phyloP scores from a whole-genome alignment of 2,888 invertebrate species.

The Acanthosepion lycidas region DNA sequence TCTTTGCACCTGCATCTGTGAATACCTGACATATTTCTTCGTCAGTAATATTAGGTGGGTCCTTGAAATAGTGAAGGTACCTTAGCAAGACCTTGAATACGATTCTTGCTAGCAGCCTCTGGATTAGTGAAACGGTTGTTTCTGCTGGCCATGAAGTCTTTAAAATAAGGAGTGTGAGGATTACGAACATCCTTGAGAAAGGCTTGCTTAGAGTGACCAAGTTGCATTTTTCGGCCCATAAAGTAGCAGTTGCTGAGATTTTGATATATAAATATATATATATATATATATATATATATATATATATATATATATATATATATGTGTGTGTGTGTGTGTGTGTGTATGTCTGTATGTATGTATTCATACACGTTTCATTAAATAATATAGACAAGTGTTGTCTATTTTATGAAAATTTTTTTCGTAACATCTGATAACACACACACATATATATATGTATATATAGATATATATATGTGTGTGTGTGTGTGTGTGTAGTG shows the following conservation, averaged over 20 bases:
- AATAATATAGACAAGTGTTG: too few species aligned
- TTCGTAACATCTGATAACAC: too few species aligned
- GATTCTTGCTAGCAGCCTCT: slow-evolving; percentile 96
- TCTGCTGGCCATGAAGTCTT: slow-evolving; percentile 96
- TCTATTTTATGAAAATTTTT: too few species aligned
- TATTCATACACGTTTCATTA: too few species aligned
- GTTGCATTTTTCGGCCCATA: slow-evolving; percentile 85
- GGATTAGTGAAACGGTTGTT: slow-evolving; percentile 97
- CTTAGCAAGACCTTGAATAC: slow-evolving; percentile 87
- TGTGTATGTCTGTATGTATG: too few species aligned
- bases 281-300: too few species aligned
- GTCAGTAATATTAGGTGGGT: slow-evolving; percentile 94
- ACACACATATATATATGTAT: too few species aligned
- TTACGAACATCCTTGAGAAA: slow-evolving; percentile 89
- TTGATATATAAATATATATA: slow-evolving; percentile 75
- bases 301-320: too few species aligned
- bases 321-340: too few species aligned
- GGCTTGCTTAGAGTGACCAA: slow-evolving; percentile 76
- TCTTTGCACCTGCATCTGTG: slow-evolving; percentile 84
- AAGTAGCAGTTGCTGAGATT: slow-evolving; percentile 92
- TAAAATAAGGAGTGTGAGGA: slow-evolving; percentile 96
- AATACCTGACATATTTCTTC: slow-evolving; percentile 88
- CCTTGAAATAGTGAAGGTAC: slow-evolving; percentile 99
- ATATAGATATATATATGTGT: too few species aligned
- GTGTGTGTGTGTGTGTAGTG: too few species aligned